These are phyloP conservation scores for Sphaerophoria taeniata DNA, from an alignment of 2,888 invertebrate species.

Conservation along the genomic window DNA sequence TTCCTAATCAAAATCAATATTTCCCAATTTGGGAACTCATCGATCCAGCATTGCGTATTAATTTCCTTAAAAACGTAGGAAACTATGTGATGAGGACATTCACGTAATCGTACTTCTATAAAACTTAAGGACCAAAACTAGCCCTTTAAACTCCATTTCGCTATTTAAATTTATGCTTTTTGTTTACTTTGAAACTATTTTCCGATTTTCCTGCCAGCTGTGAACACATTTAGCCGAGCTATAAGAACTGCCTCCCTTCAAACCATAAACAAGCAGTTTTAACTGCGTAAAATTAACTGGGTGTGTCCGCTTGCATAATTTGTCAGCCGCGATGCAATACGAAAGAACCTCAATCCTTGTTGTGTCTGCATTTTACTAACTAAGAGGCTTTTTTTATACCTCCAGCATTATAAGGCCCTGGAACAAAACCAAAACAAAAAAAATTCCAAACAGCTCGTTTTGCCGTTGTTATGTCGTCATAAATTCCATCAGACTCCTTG, in stretches of 20 bases:
- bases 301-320: constrained; percentile 53
- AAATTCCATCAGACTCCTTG: constrained; percentile 53
- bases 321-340: constrained; percentile 8
- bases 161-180: background rate
- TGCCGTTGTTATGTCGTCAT: constrained; percentile 37
- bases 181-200: background rate
- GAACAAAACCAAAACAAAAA: background rate
- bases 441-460: constrained; percentile 23
- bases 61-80: too few relatives aligned
- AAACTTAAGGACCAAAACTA: too few relatives aligned
- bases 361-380: background rate
- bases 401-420: background rate
- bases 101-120: too few relatives aligned
- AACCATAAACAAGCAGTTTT: constrained; percentile 58
- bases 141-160: background rate
- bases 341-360: background rate
- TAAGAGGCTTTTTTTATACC: constrained; percentile 1
- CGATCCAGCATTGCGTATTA: too few relatives aligned
- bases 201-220: background rate
- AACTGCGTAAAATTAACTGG: constrained; percentile 63
- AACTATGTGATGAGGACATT: too few relatives aligned
- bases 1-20: too few relatives aligned
- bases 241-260: background rate
- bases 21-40: too few relatives aligned
- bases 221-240: background rate